Conservation (phyloP, 2,797 vertebrate species). For the Enteromius afrohamiltoni region DNA sequence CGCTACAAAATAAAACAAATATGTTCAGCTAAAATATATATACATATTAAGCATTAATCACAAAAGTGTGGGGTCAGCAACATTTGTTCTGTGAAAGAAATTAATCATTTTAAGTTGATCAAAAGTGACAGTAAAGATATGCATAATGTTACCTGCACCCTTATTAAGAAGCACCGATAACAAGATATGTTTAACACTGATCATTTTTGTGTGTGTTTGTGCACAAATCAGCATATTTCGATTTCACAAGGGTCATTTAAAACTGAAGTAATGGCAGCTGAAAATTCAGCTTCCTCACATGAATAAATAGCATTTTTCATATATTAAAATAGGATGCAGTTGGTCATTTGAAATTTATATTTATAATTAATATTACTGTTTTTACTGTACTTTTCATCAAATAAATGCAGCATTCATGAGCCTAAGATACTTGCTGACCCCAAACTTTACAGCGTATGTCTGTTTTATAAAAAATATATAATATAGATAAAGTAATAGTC, state of each 20-base stretch:
- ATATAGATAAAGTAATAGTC: neutral
- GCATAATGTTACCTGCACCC: neutral
- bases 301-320: neutral
- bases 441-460: neutral
- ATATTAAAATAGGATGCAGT: neutral
- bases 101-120: neutral
- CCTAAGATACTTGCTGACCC: neutral
- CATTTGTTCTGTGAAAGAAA: neutral
- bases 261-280: neutral
- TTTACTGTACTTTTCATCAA: neutral
- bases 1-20: constrained; percentile 65
- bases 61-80: neutral
- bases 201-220: neutral
- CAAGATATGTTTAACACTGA: neutral
- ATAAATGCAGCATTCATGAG: neutral
- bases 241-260: neutral
- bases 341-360: too few relatives aligned
- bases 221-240: neutral
- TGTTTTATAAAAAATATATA: too few relatives aligned
- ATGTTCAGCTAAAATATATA: constrained; percentile 1
- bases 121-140: neutral
- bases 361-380: too few relatives aligned
- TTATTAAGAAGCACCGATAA: neutral
- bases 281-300: neutral
- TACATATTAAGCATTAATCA: neutral